Conservation (phyloP, 2,797 vertebrate species). For the Erethizon dorsatum region DNA sequence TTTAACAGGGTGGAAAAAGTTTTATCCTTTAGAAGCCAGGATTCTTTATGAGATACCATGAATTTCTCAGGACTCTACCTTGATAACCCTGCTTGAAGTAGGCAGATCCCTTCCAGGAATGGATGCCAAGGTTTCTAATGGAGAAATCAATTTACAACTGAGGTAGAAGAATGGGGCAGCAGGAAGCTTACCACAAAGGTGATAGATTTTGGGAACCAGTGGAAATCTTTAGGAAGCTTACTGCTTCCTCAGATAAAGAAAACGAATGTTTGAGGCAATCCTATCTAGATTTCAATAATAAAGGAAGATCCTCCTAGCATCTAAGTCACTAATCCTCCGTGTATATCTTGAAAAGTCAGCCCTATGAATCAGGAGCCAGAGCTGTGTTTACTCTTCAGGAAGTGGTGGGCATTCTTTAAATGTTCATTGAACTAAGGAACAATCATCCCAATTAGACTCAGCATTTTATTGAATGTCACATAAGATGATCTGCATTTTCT, state of each 20-base stretch:
- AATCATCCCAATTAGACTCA: slow-evolving; percentile 14
- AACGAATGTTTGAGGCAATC: background rate
- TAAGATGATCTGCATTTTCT: slow-evolving; percentile 50
- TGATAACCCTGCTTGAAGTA: background rate
- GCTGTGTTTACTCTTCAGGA: background rate
- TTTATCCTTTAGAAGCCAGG: slow-evolving; percentile 13
- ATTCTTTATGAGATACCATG: background rate
- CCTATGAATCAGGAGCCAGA: background rate
- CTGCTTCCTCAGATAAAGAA: background rate
- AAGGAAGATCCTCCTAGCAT: background rate
- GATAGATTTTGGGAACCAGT: background rate
- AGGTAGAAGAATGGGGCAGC: background rate
- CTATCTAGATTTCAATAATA: background rate
- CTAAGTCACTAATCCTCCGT: background rate
- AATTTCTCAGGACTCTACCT: background rate
- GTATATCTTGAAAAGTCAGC: background rate
- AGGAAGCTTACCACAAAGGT: background rate
- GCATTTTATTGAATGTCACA: background rate
- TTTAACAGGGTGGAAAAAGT: background rate
- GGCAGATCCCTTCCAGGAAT: background rate
- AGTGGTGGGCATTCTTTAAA: background rate
- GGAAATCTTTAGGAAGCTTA: background rate
- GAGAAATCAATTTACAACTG: background rate
- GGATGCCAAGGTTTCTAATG: background rate
- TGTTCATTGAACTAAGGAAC: background rate